These are phyloP conservation scores for Tetrax tetrax DNA, from an alignment of 2,113 vertebrate genomes.

Conservation along the genomic window DNA sequence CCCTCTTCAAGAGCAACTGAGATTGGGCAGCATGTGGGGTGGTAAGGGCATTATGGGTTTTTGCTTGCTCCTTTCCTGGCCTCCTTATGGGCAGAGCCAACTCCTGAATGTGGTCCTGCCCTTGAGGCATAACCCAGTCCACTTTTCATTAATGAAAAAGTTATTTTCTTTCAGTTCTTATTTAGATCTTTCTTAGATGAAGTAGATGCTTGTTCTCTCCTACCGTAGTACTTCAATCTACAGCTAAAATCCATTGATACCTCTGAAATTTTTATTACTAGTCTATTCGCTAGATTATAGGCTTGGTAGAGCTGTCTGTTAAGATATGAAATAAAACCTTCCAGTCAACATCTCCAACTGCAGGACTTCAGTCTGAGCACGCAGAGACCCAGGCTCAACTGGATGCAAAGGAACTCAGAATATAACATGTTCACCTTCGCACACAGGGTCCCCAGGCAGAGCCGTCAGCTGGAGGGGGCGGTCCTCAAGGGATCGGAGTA, in stretches of 20 bases:
- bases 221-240: background rate
- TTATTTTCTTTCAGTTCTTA: background rate
- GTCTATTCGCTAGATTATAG: background rate
- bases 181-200: background rate
- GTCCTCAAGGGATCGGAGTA: background rate
- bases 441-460: background rate
- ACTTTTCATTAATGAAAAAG: background rate
- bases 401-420: background rate
- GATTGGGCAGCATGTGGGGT: accelerated
- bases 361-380: background rate
- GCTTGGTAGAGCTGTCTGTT: background rate
- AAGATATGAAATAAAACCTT: background rate
- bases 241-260: background rate
- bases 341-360: background rate
- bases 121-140: background rate
- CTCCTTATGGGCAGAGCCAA: background rate
- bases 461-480: background rate
- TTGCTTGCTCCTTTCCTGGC: background rate
- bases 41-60: background rate
- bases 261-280: background rate
- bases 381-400: background rate
- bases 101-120: background rate
- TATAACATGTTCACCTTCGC: background rate
- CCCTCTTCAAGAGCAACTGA: background rate
- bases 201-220: background rate